phyloP scores from a whole-genome alignment of 23 tunicate genomes.

The Styela plicata region DNA sequence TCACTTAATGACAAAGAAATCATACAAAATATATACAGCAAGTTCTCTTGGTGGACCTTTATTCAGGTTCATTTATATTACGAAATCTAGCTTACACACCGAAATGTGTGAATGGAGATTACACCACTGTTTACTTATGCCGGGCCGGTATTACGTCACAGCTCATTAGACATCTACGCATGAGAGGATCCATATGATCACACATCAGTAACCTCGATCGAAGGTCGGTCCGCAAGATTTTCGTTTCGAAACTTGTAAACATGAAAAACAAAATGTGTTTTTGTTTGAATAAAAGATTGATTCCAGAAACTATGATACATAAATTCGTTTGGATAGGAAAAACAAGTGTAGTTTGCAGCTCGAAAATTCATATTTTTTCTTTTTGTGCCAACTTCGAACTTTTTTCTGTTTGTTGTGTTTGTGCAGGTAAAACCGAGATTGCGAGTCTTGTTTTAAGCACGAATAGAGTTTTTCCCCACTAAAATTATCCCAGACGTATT shows the following conservation, averaged over 20 bases:
- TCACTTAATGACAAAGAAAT: too few relatives aligned
- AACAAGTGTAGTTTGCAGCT: not conserved
- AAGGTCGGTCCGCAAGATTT: not conserved
- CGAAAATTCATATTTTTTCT: not conserved
- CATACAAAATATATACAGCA: too few relatives aligned
- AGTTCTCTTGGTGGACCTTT: too few relatives aligned
- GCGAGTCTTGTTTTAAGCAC: too few relatives aligned
- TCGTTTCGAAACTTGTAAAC: not conserved
- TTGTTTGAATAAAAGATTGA: not conserved
- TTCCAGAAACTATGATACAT: not conserved
- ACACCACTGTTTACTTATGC: not conserved
- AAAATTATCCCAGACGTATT: too few relatives aligned
- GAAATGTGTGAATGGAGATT: too few relatives aligned
- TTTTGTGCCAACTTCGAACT: too few relatives aligned
- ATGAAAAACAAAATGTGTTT: not conserved
- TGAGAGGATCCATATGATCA: not conserved
- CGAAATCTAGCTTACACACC: too few relatives aligned
- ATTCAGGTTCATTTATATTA: too few relatives aligned
- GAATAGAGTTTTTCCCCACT: too few relatives aligned
- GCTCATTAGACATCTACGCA: not conserved
- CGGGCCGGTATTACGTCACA: not conserved
- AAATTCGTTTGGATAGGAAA: not conserved
- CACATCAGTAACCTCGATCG: not conserved
- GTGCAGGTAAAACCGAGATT: too few relatives aligned
- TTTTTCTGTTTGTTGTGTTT: too few relatives aligned